Base-by-base conservation (phyloP, 35 echinoderm and acorn worm genomes). In the Ophioderma brevispina region DNA sequence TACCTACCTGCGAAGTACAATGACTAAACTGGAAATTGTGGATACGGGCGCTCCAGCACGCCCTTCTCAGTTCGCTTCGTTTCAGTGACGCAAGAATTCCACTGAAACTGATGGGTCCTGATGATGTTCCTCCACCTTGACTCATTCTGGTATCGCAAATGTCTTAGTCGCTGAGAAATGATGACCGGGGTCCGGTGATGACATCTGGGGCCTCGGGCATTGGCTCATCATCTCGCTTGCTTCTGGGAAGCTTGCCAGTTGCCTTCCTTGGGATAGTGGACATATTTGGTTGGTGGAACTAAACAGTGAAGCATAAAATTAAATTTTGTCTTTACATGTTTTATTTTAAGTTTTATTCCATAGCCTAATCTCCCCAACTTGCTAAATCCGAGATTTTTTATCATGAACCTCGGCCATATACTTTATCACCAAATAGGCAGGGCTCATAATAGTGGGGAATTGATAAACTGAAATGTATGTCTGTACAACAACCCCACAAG, bases 251-350 rank as follows among this genome's bases (percentile, higher is more conserved):
- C 80, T 28, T n/a, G 89, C 89, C 33, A 88, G 86, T 31, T 79
- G 23, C 94, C 94, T 89, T 95, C 84, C 76, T 92, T 95, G 11
- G 94, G 92, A 95, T 76, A 95, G 92, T 31, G 94, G 89, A 0
- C 89, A 90, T 25, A 95, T 49, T 82, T 91, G 88, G 39, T n/a
- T n/a, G 81, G 85, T 85, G 94, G 37, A 40, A 85, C 80, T 88
- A 52, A n/a, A 64, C 30, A 4, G 15, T 46, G 4, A 46, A 46
- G 41, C 41, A 46, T 8, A 46, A 46, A 46, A 46, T 17, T 46
- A 46, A 46, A 46, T 46, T 46, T 8, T 46, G n/a, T n/a, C n/a
- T n/a, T n/a, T n/a, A n/a, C n/a, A n/a, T n/a, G n/a, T n/a, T n/a
- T n/a, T n/a, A n/a, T n/a, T n/a, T n/a, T n/a, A n/a, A n/a, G n/a